Evolutionary conservation across 2,888 invertebrate genomes (phyloP).

Genomic region (Epinotia ramella): DNA sequence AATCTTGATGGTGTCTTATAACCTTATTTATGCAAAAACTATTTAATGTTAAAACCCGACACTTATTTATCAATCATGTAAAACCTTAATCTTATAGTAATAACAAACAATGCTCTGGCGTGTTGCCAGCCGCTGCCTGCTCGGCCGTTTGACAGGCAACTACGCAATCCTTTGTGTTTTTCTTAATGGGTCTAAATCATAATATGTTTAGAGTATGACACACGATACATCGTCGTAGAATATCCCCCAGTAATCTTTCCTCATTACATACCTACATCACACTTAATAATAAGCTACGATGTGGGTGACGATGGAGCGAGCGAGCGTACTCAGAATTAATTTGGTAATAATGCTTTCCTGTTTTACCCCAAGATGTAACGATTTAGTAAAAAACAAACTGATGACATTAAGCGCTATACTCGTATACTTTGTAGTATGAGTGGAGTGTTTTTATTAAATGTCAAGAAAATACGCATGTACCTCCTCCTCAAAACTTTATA

Average conservation of each 20-base stretch:
- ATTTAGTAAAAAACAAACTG: not conserved
- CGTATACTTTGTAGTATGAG: no score
- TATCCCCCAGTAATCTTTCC: not conserved
- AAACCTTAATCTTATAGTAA: constrained; percentile 3
- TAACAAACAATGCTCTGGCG: constrained; percentile 38
- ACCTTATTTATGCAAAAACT: no score
- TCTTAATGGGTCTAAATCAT: constrained; percentile 11
- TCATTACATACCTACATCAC: not conserved
- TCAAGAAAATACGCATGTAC: not conserved
- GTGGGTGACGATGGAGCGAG: not conserved
- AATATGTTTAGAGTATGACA: constrained; percentile 2
- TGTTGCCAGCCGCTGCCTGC: constrained; percentile 21
- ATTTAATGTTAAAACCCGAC: not conserved
- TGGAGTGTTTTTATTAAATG: not conserved
- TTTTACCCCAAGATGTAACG: not conserved
- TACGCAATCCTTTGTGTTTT: constrained; percentile 22
- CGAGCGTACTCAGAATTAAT: not conserved
- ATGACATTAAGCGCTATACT: no score
- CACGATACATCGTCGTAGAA: not conserved
- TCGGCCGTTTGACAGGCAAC: constrained; percentile 20
- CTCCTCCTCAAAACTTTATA: no score
- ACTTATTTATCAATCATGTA: not conserved
- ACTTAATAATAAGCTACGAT: not conserved
- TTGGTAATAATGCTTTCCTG: not conserved
- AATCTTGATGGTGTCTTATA: no score